These are phyloP conservation scores for Siniperca knerii DNA, from an alignment of 2,113 vertebrate genomes.

Conservation along the genomic window DNA sequence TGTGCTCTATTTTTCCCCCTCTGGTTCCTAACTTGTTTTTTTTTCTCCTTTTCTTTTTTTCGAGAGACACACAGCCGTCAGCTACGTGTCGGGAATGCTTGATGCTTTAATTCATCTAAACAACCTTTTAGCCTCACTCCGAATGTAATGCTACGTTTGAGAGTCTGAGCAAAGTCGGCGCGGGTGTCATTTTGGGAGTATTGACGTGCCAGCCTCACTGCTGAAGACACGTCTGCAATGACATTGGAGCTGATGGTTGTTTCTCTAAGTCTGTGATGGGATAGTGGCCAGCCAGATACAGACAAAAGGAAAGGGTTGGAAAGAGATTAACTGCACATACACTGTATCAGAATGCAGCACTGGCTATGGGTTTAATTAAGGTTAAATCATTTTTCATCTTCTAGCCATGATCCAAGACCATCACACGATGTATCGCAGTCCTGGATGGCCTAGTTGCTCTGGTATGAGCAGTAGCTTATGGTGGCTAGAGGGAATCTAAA, in stretches of 20 bases:
- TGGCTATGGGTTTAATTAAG: not conserved
- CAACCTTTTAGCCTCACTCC: slow-evolving; percentile 52
- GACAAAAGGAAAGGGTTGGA: slow-evolving; percentile 7
- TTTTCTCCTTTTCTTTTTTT: slow-evolving; percentile 21
- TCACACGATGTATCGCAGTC: not conserved
- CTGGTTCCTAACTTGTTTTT: slow-evolving; percentile 41
- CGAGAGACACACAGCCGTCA: slow-evolving; percentile 31
- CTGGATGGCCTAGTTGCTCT: not conserved
- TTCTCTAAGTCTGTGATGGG: slow-evolving; percentile 28
- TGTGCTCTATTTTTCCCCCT: slow-evolving; percentile 52
- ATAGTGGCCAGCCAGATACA: not conserved
- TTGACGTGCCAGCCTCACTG: not conserved
- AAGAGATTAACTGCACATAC: slow-evolving; percentile 25
- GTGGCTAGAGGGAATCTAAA: not conserved
- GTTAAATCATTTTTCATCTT: not conserved
- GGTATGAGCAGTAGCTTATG: not conserved
- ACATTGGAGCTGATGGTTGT: slow-evolving; percentile 53
- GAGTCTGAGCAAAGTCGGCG: slow-evolving; percentile 30
- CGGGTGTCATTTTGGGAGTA: slow-evolving; percentile 34
- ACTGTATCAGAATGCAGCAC: slow-evolving; percentile 7
- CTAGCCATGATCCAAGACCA: not conserved
- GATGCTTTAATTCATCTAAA: slow-evolving; percentile 62
- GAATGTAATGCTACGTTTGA: slow-evolving; percentile 25
- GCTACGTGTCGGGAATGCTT: slow-evolving; percentile 55
- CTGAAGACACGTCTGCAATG: slow-evolving; percentile 33